These are phyloP conservation scores for Temnothorax ravouxi DNA, from an alignment of 2,888 invertebrate genomes.

Conservation along the genomic window DNA sequence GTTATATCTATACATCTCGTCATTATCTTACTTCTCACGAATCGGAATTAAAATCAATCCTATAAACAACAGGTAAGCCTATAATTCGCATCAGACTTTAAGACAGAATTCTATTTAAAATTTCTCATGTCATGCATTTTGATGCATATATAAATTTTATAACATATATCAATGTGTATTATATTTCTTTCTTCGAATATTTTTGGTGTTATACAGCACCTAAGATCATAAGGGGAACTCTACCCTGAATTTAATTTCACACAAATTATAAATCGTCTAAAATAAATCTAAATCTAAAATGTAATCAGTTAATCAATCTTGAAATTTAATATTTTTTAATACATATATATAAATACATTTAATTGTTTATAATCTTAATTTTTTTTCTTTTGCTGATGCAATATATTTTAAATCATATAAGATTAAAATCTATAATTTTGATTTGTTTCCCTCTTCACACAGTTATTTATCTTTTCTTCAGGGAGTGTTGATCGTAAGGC, in stretches of 20 bases:
- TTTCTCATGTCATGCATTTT: neutral
- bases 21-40: slow-evolving; percentile 8
- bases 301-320: neutral
- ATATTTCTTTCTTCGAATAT: neutral
- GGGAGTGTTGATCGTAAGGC: neutral
- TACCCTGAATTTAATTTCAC: neutral
- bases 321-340: neutral
- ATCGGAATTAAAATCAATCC: slow-evolving; percentile 16
- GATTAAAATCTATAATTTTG: neutral
- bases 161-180: neutral
- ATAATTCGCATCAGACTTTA: neutral
- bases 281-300: neutral
- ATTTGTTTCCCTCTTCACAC: neutral
- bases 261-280: neutral
- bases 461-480: slow-evolving; percentile 16
- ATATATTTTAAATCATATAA: neutral
- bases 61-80: neutral
- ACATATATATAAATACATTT: neutral
- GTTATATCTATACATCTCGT: neutral
- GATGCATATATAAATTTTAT: neutral
- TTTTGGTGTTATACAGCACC: neutral
- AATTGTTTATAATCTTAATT: neutral
- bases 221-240: neutral
- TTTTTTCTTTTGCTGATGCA: neutral
- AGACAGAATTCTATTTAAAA: neutral